Base-by-base conservation (phyloP, 2,113 vertebrate species). In the Eolophus roseicapilla region DNA sequence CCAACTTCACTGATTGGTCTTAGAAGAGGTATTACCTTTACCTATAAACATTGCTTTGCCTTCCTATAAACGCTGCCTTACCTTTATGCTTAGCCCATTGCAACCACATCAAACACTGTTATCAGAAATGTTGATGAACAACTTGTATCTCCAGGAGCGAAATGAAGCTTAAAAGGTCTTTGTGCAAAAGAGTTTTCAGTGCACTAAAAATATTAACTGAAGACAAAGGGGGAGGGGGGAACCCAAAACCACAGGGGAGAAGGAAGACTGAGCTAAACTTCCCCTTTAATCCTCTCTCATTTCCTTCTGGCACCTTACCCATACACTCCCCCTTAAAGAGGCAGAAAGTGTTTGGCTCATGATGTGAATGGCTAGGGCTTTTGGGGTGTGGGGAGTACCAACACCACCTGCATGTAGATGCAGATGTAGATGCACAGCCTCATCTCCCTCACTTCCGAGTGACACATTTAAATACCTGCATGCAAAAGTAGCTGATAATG, bases 91-190 rank as follows among this genome's bases (percentile, higher is more conserved):
- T 29, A 78, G 64, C 80, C 60, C 69, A 92, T 7, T 3, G 6
- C 19, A 89, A 87, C 81, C 94, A 95, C 94, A 96, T 95, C 91
- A 93, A 96, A 93, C 52, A 44, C 33, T 8, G 7, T 65, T 89
- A 91, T 47, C 80, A 95, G 65, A 90, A 78, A 87, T 16, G 47
- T 4, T 86, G 53, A 59, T 83, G 33, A 31, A 53, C 37, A 60
- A 52, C 88, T 68, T 65, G 18, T 27, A 92, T 65, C 74, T 92
- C 80, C 82, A 75, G 31, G 76, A 92, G 19, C 69, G 57, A 83
- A 88, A 86, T 2, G 28, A 76, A 82, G 49, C 27, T 6, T 88
- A 20, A 73, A 73, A 91, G 79, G 19, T 15, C 64, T 91, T 71
- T 81, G 52, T 84, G 64, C 62, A 49, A 12, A 81, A 62, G 41